Evolutionary conservation across 2,113 vertebrate genomes (phyloP), one percentile per base, ranked within the genome.

Genomic region (Girardinichthys multiradiatus): DNA sequence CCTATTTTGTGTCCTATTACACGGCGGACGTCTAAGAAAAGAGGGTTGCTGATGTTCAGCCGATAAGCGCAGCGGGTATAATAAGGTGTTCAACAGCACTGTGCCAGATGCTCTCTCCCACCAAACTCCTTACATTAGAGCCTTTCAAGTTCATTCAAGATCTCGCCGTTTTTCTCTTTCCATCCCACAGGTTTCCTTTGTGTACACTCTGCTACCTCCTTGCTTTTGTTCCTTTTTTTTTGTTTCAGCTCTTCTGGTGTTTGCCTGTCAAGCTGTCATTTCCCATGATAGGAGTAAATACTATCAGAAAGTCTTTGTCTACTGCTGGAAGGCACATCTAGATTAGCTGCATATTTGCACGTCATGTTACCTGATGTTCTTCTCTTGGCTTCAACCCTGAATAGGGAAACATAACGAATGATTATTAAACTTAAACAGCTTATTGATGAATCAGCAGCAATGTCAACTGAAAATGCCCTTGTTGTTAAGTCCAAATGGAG

Each of bases 251-350:
- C 64, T 73, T 78, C 42, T 4, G 9, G 54, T 67, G 71, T 70
- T 69, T 57, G 29, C 58, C 81, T 78, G 82, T 71, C 82, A 79
- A 63, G 61, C 37, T 79, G 76, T 81, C 74, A 69, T 71, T 77
- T 76, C 51, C 59, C 51, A 60, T 79, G 70, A 84, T 33, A 59
- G 65, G 11, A 86, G 73, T 61, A 77, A 77, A 86, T 79, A 72
- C 80, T 59, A 84, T 72, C 74, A 85, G 29, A 68, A 58, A 14
- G 29, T 59, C 57, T 76, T 76, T 66, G 73, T 82, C 70, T 78
- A 10, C 17, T 57, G 72, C 76, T 58, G 76, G 33, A 7, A 72
- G 58, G 51, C 57, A 76, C 70, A 81, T 78, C 74, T 61, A 77
- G 42, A 68, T 61, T 29, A 13, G 27, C 28, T 48, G 48, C 39